Conservation (phyloP, 2,797 vertebrate genomes). For the Chaetophractus vellerosus region DNA sequence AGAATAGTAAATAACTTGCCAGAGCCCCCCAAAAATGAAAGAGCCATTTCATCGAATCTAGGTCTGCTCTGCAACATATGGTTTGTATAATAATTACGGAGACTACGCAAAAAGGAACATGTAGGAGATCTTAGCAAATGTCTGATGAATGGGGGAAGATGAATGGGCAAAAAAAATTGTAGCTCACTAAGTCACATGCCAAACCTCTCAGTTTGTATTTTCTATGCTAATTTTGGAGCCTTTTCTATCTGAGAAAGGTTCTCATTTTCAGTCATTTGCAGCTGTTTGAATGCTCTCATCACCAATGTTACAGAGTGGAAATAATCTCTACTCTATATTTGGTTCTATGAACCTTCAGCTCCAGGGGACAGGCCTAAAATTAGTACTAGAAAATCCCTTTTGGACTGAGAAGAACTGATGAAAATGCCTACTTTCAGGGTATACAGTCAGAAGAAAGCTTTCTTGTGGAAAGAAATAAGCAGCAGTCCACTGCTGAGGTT, state of each 20-base stretch:
- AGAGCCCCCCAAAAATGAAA: not conserved
- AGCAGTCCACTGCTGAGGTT: not conserved
- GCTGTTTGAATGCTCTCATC: not conserved
- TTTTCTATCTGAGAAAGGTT: conserved; percentile 13
- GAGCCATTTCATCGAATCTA: not conserved
- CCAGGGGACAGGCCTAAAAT: conserved; percentile 44
- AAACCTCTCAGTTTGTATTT: conserved; percentile 3
- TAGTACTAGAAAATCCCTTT: conserved; percentile 58
- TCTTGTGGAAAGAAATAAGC: conserved; percentile 40
- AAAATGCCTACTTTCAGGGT: conserved; percentile 6
- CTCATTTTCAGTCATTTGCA: not conserved
- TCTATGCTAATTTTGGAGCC: not conserved
- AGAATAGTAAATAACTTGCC: not conserved
- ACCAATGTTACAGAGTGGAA: conserved; percentile 39
- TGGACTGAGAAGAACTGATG: conserved; percentile 9
- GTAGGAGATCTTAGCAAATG: not conserved
- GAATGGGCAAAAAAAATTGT: not conserved
- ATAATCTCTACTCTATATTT: conserved; percentile 59
- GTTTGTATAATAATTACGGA: not conserved
- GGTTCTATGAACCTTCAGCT: conserved; percentile 53
- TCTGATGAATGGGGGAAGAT: not conserved
- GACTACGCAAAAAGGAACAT: not conserved
- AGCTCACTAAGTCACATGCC: not conserved
- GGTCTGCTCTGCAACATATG: not conserved
- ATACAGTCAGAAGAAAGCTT: not conserved